These are phyloP conservation scores for Aplochiton taeniatus DNA, from an alignment of 2,797 vertebrate species.

Conservation along the genomic window DNA sequence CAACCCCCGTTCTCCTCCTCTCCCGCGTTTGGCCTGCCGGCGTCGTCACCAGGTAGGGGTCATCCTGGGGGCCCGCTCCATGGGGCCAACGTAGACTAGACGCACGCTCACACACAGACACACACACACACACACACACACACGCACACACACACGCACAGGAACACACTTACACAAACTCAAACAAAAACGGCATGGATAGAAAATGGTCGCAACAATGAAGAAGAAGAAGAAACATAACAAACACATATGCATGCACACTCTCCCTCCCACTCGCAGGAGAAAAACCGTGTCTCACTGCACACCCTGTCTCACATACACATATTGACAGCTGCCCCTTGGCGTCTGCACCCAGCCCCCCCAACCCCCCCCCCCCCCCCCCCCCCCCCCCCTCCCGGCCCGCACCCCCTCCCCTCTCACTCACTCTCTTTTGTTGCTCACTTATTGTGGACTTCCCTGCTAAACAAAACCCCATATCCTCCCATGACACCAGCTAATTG, in stretches of 20 bases:
- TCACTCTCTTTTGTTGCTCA: slow-evolving; percentile 70
- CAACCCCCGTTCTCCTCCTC: slow-evolving; percentile 18
- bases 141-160: slow-evolving; percentile 40
- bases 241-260: slow-evolving; percentile 36
- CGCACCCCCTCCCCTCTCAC: slow-evolving; percentile 24
- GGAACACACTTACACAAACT: too few relatives aligned
- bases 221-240: neutral
- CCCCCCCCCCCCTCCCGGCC: slow-evolving; percentile 4
- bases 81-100: slow-evolving; percentile 12
- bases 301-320: slow-evolving; percentile 69
- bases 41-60: slow-evolving; percentile 59
- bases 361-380: neutral
- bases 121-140: slow-evolving; percentile 12
- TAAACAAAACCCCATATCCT: slow-evolving; percentile 67
- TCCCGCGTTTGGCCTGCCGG: slow-evolving; percentile 53
- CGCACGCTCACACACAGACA: slow-evolving; percentile 21
- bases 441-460: slow-evolving; percentile 73
- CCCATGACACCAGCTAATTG: slow-evolving; percentile 75
- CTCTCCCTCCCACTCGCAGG: neutral
- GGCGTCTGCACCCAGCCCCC: slow-evolving; percentile 38
- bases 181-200: too few relatives aligned
- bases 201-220: too few relatives aligned
- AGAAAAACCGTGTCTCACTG: too few relatives aligned
- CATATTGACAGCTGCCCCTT: slow-evolving; percentile 73
- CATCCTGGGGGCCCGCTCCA: slow-evolving; percentile 29